Evolutionary conservation across 2,113 vertebrate species (phyloP), one percentile per base, ranked within the genome.

Genomic region (Erinaceus europaeus): DNA sequence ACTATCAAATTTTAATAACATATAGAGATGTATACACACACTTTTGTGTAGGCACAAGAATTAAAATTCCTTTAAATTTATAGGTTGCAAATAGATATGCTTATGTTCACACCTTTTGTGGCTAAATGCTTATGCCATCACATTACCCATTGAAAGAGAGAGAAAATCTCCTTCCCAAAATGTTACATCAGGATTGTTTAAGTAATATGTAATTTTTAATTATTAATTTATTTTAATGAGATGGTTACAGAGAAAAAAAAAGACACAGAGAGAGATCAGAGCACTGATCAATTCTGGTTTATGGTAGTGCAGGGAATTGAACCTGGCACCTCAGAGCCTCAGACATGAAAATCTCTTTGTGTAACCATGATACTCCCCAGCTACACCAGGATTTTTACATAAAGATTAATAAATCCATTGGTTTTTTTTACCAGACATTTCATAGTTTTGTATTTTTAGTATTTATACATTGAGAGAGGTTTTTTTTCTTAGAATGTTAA

Each of bases 121-220:
- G 67, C 55, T 80, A 38, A 75, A 21, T 68, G 34, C 53, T 79
- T n/a, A 29, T 73, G 36, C 62, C 48, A 52, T 59, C n/a, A n/a
- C 48, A 81, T 83, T 42, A 85, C 52, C 59, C 61, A 86, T 12
- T 89, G 40, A 52, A 83, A 89, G 61, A 73, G 89, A 88, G 78
- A 76, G n/a, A 27, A 0, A 14, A 75, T 11, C 20, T 38, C 34
- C 82, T 67, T 90, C 46, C 53, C 59, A 48, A 94, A 88, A 77
- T 68, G 20, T 86, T 67, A 40, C 27, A 18, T 32, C 14, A 84
- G 79, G 55, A 92, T 67, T n/a, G n/a, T n/a, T n/a, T n/a, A n/a
- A n/a, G n/a, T n/a, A n/a, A n/a, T n/a, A n/a, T n/a, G n/a, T n/a
- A n/a, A n/a, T n/a, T n/a, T n/a, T n/a, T n/a, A n/a, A n/a, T n/a